Evolutionary conservation across 1,140 invertebrate species (phyloP), one percentile per base, ranked within the genome.

Genomic region (Leucophenga varia): DNA sequence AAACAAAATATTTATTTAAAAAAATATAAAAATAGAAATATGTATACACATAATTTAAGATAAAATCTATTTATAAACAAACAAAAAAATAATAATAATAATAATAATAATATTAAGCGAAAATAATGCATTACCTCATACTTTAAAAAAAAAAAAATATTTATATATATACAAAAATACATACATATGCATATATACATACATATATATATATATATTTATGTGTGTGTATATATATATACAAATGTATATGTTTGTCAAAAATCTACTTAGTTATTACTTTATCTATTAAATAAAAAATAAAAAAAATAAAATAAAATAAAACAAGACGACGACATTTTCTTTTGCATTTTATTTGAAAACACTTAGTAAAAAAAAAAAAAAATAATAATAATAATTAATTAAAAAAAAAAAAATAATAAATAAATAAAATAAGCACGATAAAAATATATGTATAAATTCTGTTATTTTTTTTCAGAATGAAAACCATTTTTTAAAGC

Each of bases 51-150:
- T 44, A 10, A n/a, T 36, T 48, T 47, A 48, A 52, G 49, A 52
- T 47, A 44, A 55, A 35, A 52, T 55, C 52, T 54, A 52, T 55
- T 49, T 49, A 55, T 55, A 55, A 55, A 55, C 51, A 55, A 20
- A n/a, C 18, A 25, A 39, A 51, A 47, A 13, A 8, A 19, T 19
- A 43, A 38, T 2, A 40, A 44, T 32, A 6, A 35, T 39, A 44
- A 21, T 13, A 39, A 32, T 30, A 40, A 39, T 32, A 51, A 47
- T 13, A 43, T 34, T 65, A 65, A 65, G 61, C 54, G 44, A 50
- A 48, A 65, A 65, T 65, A 65, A 65, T 61, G 51, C 61, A 65
- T 65, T 65, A 65, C 61, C 61, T 65, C 61, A 65, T 65, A 65
- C 59, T 65, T 65, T 65, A 64, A 65, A 65, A 30, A 8, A n/a